These are phyloP conservation scores for Bathybates hornii DNA, from an alignment of 2,113 vertebrate species.

Conservation along the genomic window DNA sequence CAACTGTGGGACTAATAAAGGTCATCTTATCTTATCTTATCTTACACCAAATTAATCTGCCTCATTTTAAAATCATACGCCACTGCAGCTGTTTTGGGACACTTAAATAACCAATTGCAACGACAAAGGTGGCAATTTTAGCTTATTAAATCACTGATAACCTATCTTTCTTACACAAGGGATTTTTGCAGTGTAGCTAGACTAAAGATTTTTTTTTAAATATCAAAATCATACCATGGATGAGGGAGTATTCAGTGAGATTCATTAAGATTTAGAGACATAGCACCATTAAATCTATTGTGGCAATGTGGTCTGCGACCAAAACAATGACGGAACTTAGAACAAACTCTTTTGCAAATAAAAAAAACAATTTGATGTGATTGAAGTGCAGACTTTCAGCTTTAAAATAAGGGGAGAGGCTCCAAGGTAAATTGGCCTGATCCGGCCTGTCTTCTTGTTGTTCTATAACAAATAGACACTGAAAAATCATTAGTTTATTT, in stretches of 20 bases:
- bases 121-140: not conserved
- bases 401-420: not conserved
- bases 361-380: not conserved
- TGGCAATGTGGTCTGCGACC: not conserved
- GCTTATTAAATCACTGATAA: not conserved
- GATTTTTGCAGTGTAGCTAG: not conserved
- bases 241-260: not conserved
- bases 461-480: not conserved
- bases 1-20: too few relatives aligned
- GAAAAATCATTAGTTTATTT: not conserved
- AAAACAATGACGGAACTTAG: not conserved
- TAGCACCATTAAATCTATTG: not conserved
- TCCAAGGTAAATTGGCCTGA: not conserved
- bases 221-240: not conserved
- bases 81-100: not conserved
- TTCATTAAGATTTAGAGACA: not conserved
- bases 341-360: not conserved
- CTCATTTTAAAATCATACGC: slow-evolving; percentile 7
- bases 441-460: not conserved
- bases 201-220: rapidly evolving
- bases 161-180: not conserved
- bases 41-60: slow-evolving; percentile 17
- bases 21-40: too few relatives aligned
- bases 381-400: not conserved
- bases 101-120: not conserved